A percentile compares a stretch with the other conserved stretches of the same genome.
These are phyloP conservation scores for Catocala fraxini DNA, from an alignment of 2,888 invertebrate species.

Conservation along the genomic window DNA sequence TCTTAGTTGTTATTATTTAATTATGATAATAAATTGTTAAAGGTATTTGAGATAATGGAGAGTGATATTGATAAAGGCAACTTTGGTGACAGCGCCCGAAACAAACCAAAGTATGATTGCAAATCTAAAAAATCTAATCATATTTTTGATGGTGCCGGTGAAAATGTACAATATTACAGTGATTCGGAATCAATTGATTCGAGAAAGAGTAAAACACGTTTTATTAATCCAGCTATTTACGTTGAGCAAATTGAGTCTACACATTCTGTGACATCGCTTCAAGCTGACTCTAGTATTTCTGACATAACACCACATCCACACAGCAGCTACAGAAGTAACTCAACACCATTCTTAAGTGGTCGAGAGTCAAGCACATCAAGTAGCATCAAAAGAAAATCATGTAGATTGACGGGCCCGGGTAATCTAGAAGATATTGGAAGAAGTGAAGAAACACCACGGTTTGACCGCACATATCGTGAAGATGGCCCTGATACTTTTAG, in stretches of 20 bases:
- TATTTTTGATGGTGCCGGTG: slow-evolving; percentile 80
- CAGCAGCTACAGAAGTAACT: slow-evolving; percentile 77
- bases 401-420: slow-evolving; percentile 59
- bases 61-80: slow-evolving; percentile 71
- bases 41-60: slow-evolving; percentile 64
- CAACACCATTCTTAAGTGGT: slow-evolving; percentile 78
- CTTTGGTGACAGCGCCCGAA: slow-evolving; percentile 77
- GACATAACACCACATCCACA: slow-evolving; percentile 82
- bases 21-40: slow-evolving; percentile 47
- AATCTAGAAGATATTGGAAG: slow-evolving; percentile 39
- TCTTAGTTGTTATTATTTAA: slow-evolving; percentile 41
- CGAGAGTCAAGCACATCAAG: slow-evolving; percentile 72
- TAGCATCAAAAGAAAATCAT: slow-evolving; percentile 78
- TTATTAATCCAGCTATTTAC: slow-evolving; percentile 89
- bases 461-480: slow-evolving; percentile 73
- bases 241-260: slow-evolving; percentile 83
- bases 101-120: slow-evolving; percentile 56
- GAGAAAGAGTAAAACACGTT: slow-evolving; percentile 80
- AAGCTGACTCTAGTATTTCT: slow-evolving; percentile 68
- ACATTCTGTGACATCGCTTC: slow-evolving; percentile 77
- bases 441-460: slow-evolving; percentile 70
- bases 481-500: slow-evolving; percentile 80
- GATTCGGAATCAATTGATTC: slow-evolving; percentile 78
- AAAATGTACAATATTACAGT: slow-evolving; percentile 77
- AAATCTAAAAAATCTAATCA: slow-evolving; percentile 68